These are phyloP conservation scores for Cosmia pyralina DNA, from an alignment of 2,888 invertebrate species.

Conservation along the genomic window DNA sequence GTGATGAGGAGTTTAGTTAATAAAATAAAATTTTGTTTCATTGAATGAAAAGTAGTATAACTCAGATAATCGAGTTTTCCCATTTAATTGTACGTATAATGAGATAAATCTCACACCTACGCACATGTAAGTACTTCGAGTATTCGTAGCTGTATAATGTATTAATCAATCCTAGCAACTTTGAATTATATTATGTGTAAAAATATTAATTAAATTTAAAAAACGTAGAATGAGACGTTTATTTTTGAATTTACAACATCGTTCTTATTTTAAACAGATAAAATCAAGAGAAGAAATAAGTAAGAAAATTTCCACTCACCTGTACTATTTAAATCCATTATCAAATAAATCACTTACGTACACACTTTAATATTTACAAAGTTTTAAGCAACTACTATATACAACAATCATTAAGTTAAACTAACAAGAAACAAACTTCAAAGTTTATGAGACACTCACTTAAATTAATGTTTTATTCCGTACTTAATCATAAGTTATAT, in stretches of 20 bases:
- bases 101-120: background rate
- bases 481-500: constrained; percentile 59
- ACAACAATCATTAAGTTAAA: constrained; percentile 34
- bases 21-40: background rate
- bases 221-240: background rate
- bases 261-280: background rate
- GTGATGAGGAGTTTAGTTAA: background rate
- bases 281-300: background rate
- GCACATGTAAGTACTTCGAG: background rate
- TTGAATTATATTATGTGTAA: background rate
- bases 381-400: constrained; percentile 48
- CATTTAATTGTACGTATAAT: background rate
- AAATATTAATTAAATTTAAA: background rate
- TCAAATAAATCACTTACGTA: constrained; percentile 46
- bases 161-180: background rate
- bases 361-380: constrained; percentile 57
- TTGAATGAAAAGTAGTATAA: background rate
- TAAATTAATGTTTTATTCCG: constrained; percentile 40
- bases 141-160: background rate
- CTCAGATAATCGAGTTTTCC: background rate
- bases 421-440: constrained; percentile 47
- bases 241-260: background rate
- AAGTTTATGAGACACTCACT: constrained; percentile 58
- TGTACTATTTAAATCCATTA: constrained; percentile 58
- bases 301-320: constrained; percentile 48